Evolutionary conservation across 2,888 invertebrate species (phyloP).

Genomic region (Parnassius apollo): DNA sequence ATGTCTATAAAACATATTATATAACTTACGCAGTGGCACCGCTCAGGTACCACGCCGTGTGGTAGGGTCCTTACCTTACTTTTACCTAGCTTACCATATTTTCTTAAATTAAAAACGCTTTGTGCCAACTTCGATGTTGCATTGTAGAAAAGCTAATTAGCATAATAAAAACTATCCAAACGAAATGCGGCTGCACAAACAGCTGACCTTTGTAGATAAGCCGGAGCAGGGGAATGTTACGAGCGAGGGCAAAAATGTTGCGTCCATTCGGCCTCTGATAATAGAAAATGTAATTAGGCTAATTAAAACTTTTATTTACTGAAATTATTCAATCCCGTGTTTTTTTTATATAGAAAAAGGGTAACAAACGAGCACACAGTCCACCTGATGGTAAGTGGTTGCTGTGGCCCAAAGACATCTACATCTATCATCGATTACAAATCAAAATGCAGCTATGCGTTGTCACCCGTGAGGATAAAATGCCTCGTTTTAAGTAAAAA

Average conservation of each 20-base stretch:
- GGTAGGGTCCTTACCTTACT: not conserved
- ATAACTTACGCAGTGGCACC: too few relatives aligned
- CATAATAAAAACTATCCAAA: conserved; percentile 20
- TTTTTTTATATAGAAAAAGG: too few relatives aligned
- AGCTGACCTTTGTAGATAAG: conserved; percentile 24
- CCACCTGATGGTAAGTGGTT: too few relatives aligned
- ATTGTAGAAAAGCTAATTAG: conserved; percentile 16
- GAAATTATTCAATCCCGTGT: not conserved
- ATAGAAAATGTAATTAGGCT: conserved; percentile 4
- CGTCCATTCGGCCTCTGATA: conserved; percentile 2
- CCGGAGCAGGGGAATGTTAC: conserved; percentile 10
- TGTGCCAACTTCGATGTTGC: not conserved
- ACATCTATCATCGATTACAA: too few relatives aligned
- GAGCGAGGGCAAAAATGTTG: not conserved
- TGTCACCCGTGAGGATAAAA: too few relatives aligned
- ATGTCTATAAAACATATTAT: too few relatives aligned
- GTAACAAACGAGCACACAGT: too few relatives aligned
- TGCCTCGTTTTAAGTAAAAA: too few relatives aligned
- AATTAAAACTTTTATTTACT: conserved; percentile 9
- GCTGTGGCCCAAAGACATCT: too few relatives aligned
- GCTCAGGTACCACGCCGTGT: not conserved
- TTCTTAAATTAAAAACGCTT: conserved; percentile 12
- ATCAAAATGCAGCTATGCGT: too few relatives aligned
- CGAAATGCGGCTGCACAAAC: conserved; percentile 19
- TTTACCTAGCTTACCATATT: not conserved